Percentiles rank a stretch among this genome's conserved stretches.
Evolutionary conservation across 2,113 vertebrate genomes (phyloP).

Genomic region (Holacanthus passer): DNA sequence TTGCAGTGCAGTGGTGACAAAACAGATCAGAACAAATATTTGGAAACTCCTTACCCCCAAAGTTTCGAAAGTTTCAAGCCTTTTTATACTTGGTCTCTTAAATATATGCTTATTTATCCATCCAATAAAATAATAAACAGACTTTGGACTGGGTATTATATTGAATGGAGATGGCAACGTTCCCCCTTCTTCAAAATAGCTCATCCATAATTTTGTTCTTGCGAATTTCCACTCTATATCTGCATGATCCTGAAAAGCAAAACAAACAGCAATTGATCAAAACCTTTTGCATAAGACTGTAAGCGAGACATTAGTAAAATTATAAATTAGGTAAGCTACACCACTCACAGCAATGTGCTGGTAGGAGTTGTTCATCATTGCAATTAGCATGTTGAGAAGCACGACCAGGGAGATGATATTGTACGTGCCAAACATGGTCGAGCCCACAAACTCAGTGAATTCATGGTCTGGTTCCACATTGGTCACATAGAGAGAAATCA

Average conservation of each 20-base stretch:
- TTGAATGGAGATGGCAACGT: slow-evolving; percentile 98
- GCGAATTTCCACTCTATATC: slow-evolving; percentile 99
- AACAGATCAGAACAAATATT: slow-evolving; percentile 2
- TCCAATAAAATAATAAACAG: slow-evolving; percentile 90
- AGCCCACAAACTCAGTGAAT: slow-evolving; percentile 97
- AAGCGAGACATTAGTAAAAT: slow-evolving; percentile 16
- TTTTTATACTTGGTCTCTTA: slow-evolving; percentile 86
- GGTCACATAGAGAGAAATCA: slow-evolving; percentile 95
- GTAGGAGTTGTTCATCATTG: slow-evolving; percentile 99
- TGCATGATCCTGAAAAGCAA: slow-evolving; percentile 91
- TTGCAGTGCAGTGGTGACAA: background rate
- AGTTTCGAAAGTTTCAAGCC: slow-evolving; percentile 91
- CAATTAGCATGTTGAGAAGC: slow-evolving; percentile 99
- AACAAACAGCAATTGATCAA: slow-evolving; percentile 28
- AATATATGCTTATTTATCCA: slow-evolving; percentile 91
- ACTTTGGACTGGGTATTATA: slow-evolving; percentile 97
- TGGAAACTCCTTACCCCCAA: slow-evolving; percentile 88
- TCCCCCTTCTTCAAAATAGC: slow-evolving; percentile 99
- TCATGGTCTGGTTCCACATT: slow-evolving; percentile 91
- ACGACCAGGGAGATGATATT: slow-evolving; percentile 98
- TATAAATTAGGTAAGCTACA: background rate
- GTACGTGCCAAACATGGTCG: slow-evolving; percentile 98
- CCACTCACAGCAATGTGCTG: slow-evolving; percentile 97
- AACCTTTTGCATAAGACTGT: background rate
- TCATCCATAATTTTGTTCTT: slow-evolving; percentile 99